Base-by-base conservation (phyloP, 2,888 invertebrate genomes). In the Scaptomyza tumidula region DNA sequence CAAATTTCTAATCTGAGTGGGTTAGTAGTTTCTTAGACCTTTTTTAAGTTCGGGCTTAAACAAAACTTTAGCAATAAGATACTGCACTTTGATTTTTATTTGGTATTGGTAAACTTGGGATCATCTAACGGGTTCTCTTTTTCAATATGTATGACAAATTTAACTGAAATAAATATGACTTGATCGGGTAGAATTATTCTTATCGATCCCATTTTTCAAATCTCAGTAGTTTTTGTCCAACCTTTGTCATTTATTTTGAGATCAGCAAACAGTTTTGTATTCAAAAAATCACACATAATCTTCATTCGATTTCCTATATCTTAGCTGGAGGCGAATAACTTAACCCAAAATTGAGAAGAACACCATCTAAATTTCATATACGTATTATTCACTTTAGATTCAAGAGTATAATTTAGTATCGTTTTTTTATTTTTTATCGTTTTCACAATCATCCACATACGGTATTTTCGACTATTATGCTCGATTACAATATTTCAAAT, bases 361-460 rank as follows among this genome's bases (percentile, higher is more conserved):
- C 7, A 39, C 7, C 14, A 39, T 31, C 29, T 39, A 14, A 2
- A 13, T 13, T 35, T 13, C 5, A 10, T 1, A n/a, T 7, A n/a
- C 11, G n/a, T 37, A n/a, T 6, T 37, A 37, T 37, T 37, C 4
- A 37, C 37, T 13, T 37, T 7, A 14, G 14, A 39, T 44, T 69
- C 67, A 66, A 75, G 78, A 71, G 66, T 86, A 85, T 86, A 75
- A 86, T 89, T 81, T 88, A 82, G 73, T 89, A 82, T 89, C 88
- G 86, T 88, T 72, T 88, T 88, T 78, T 39, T n/a, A 33, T 35
- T 78, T 84, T 81, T 77, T 78, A 78, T 90, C 82, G 78, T 78
- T 88, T 88, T 88, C 82, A 84, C 85, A 83, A 90, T 85, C 86
- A 88, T 87, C 87, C 90, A 84, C 75, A 84, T 77, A 73, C 87